Evolutionary conservation across 2,888 invertebrate genomes (phyloP), one percentile per base, ranked within the genome.

Genomic region (Acrobasis suavella): DNA sequence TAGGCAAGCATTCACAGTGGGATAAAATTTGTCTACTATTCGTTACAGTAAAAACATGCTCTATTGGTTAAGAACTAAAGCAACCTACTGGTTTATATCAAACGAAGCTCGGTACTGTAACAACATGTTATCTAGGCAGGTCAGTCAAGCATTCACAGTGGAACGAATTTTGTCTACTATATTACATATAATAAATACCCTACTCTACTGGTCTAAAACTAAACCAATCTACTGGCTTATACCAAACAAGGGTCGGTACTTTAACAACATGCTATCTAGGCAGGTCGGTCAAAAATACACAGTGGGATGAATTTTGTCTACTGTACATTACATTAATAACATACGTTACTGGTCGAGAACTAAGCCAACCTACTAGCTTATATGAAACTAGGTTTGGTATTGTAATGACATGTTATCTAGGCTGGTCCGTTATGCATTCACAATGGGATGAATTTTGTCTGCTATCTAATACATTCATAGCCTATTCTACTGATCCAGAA

Each of bases 321-420:
- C n/a, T n/a, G n/a, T n/a, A n/a, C n/a, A n/a, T n/a, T n/a, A n/a
- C n/a, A n/a, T n/a, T n/a, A n/a, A n/a, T n/a, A n/a, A n/a, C n/a
- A n/a, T n/a, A n/a, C n/a, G n/a, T n/a, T n/a, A n/a, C n/a, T n/a
- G n/a, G n/a, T n/a, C 10, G 2, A 39, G 39, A 10, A 39, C 39
- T 39, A 10, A 10, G 1, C 9, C 8, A 9, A 9, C 2, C 10
- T 15, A 61, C 22, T 61, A 0, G 14, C 42, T 15, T n/a, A 32
- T 16, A 14, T 22, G 65, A 68, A 87, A 83, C 73, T 66, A 54
- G 61, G 67, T 80, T 72, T 5, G 22, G 22, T 5, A 64, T 78
- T 78, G 85, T 78, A 83, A 85, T 85, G 85, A 82, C 82, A 81
- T 80, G 86, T 82, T 88, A 88, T 88, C 87, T 86, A 76, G 75